Percentiles rank a stretch among this genome's conserved stretches.
phyloP scores from a whole-genome alignment of 2,113 vertebrate species.

The Synchiropus splendidus region DNA sequence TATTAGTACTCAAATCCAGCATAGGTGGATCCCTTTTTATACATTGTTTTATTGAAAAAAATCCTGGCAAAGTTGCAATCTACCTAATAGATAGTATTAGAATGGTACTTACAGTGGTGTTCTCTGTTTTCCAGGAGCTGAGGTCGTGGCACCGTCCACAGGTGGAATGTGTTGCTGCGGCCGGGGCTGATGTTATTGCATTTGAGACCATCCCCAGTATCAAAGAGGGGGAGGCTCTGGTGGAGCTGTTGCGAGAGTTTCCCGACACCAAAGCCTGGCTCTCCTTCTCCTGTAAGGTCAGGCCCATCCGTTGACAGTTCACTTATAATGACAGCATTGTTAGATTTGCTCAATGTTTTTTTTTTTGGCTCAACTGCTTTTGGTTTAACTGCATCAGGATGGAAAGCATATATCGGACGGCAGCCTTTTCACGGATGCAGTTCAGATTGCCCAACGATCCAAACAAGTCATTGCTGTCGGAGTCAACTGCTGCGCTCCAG shows the following conservation, averaged over 20 bases:
- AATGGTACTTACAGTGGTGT: too few species aligned
- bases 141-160: conserved; percentile 71
- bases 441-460: conserved; percentile 47
- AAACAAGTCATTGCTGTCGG: conserved; percentile 66
- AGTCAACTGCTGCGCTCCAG: conserved; percentile 70
- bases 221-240: conserved; percentile 67
- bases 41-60: too few species aligned
- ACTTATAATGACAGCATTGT: too few species aligned
- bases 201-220: conserved; percentile 74
- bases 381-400: too few species aligned
- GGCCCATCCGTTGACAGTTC: not conserved
- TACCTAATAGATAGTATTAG: too few species aligned
- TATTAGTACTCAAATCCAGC: too few species aligned
- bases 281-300: conserved; percentile 74
- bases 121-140: conserved; percentile 55
- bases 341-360: not conserved
- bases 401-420: conserved; percentile 57
- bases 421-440: conserved; percentile 54
- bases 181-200: conserved; percentile 69
- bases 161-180: conserved; percentile 55
- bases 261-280: conserved; percentile 68
- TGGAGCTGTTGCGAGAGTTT: conserved; percentile 68
- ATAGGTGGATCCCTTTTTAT: too few species aligned
- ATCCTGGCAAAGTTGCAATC: too few species aligned
- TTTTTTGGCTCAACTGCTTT: not conserved